Percentiles rank a stretch among this genome's conserved stretches.
These are phyloP conservation scores for Dermatemys mawii DNA, from an alignment of 2,113 vertebrate species.

Conservation along the genomic window DNA sequence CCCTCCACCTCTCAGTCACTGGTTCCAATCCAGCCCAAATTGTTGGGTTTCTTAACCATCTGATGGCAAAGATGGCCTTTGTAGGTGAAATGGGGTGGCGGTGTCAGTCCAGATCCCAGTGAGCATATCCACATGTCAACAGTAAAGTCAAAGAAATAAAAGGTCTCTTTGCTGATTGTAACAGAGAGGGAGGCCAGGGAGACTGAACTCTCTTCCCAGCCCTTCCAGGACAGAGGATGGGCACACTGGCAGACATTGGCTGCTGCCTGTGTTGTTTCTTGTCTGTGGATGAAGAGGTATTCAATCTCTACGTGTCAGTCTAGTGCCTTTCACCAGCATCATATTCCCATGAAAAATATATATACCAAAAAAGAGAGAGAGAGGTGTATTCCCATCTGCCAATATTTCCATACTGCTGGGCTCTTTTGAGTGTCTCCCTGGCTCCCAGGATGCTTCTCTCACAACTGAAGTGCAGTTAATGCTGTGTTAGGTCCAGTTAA, in stretches of 20 bases:
- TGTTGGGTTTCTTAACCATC: slow-evolving; percentile 42
- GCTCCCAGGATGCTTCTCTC: neutral
- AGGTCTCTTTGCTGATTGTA: neutral
- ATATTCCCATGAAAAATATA: neutral
- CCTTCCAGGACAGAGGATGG: neutral
- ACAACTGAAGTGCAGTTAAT: neutral
- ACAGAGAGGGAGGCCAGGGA: neutral
- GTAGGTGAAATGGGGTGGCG: neutral
- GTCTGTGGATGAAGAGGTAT: neutral
- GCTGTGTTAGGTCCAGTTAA: neutral
- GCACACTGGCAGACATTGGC: neutral
- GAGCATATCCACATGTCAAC: neutral
- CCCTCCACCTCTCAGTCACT: slow-evolving; percentile 30
- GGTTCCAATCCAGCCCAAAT: slow-evolving; percentile 22
- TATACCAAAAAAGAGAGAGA: neutral
- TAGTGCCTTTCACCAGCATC: neutral
- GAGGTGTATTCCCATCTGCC: neutral
- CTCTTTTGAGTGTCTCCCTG: neutral
- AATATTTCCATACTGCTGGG: neutral
- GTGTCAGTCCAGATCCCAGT: neutral
- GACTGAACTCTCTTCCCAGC: neutral
- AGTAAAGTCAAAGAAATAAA: neutral
- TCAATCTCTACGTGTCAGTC: neutral
- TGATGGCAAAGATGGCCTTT: slow-evolving; percentile 16
- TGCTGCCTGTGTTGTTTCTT: neutral